Evolutionary conservation across 2,888 invertebrate genomes (phyloP), one percentile per base, ranked within the genome.

Genomic region (Neria commutata): DNA sequence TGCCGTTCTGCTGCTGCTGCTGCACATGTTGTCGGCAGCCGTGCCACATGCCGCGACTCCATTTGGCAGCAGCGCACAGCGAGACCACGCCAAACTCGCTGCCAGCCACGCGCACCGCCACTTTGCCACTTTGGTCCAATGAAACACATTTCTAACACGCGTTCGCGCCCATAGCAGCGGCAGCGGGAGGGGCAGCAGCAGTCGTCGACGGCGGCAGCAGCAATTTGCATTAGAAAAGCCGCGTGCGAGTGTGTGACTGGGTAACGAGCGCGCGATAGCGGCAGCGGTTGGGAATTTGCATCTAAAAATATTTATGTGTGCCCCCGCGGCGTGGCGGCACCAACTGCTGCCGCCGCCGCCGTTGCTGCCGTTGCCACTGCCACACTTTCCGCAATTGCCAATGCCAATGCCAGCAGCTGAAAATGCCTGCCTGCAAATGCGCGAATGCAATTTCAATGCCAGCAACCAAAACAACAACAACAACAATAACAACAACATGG

Each of bases 131-230:
- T 42, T 42, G 42, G 42, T 42, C 42, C 42, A 42, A 42, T 42
- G 42, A 21, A 17, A 19, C 42, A 42, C 42, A 42, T 42, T n/a
- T 17, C 42, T 17, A 53, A 60, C 21, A 11, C 21, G 42, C 23
- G 21, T 6, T 8, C 11, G 25, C 47, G 60, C 45, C 52, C 62
- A 57, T 50, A 60, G 17, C 50, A 63, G 33, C 65, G 66, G 60
- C 66, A 67, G 54, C 70, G 69, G 4, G 45, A 3, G 37, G 10
- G n/a, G n/a, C 33, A 14, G 16, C 42, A n/a, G 42, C 17, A 16
- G 42, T 17, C 17, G 42, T 17, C 26, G 23, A 11, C 24, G 16
- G 26, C n/a, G 14, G 26, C 11, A 14, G 23, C 40, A 17, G 29
- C 58, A 49, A 54, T 50, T 50, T 54, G 58, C 58, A 58, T 54